These are phyloP conservation scores for Barnardius zonarius DNA, from an alignment of 2,113 vertebrate genomes.

Conservation along the genomic window DNA sequence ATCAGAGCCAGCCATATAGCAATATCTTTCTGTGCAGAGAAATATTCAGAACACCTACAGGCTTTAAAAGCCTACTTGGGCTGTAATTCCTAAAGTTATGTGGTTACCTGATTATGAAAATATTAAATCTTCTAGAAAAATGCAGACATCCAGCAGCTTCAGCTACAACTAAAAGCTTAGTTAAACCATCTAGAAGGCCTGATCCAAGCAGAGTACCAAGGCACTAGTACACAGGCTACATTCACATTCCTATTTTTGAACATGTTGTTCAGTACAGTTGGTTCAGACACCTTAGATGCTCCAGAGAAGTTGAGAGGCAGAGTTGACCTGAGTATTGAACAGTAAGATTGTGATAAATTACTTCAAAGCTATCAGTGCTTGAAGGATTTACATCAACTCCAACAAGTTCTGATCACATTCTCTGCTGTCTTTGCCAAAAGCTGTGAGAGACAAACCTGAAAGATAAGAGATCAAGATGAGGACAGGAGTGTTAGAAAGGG, in stretches of 20 bases:
- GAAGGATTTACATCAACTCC: constrained; percentile 20
- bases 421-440: constrained; percentile 16
- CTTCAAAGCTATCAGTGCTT: constrained; percentile 29
- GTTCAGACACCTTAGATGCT: background rate
- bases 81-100: background rate
- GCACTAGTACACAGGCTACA: background rate
- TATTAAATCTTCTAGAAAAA: background rate
- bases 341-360: background rate
- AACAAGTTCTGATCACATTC: background rate
- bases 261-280: background rate
- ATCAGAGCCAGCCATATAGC: background rate
- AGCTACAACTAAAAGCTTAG: background rate
- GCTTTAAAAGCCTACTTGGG: background rate
- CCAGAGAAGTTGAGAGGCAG: background rate
- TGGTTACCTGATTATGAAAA: background rate
- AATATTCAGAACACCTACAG: background rate
- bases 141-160: background rate
- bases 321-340: background rate
- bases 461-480: constrained; percentile 25
- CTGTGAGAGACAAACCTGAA: constrained; percentile 35
- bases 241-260: background rate
- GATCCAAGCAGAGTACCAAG: background rate
- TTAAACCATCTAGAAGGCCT: background rate
- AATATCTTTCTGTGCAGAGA: background rate
- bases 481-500: background rate